These are phyloP conservation scores for Gallinago jamesoni DNA, from an alignment of 2,113 vertebrate species.

Conservation along the genomic window DNA sequence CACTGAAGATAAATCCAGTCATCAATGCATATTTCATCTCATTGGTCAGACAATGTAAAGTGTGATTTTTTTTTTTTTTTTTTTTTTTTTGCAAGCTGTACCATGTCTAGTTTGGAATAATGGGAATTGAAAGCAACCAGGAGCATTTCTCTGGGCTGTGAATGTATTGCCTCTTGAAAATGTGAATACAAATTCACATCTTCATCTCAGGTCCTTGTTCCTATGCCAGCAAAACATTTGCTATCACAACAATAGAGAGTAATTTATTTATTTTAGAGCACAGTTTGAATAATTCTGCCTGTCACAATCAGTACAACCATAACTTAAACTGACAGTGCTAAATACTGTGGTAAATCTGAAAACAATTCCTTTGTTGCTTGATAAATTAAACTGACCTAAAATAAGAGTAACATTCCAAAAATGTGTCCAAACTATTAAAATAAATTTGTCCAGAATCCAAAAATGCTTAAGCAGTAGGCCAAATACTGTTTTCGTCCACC, in stretches of 20 bases:
- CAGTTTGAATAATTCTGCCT: not conserved
- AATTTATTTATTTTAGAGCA: not conserved
- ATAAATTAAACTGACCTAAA: conserved; percentile 25
- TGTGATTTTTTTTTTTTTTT: not conserved
- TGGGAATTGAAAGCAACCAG: not conserved
- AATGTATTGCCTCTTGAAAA: conserved; percentile 18
- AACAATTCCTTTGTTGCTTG: not conserved
- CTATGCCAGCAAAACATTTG: not conserved
- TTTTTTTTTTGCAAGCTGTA: not conserved
- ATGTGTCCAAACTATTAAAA: not conserved
- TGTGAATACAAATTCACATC: not conserved
- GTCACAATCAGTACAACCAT: not conserved
- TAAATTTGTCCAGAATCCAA: not conserved
- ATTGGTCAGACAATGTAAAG: not conserved
- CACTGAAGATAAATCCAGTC: not conserved
- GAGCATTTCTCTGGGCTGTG: not conserved
- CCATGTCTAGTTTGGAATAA: not conserved
- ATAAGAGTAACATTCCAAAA: not conserved
- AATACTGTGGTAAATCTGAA: not conserved
- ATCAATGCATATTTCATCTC: not conserved
- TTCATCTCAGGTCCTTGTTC: not conserved
- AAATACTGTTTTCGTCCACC: not conserved
- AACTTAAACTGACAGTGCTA: conserved; percentile 16
- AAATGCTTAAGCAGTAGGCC: not conserved
- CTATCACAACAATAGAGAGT: not conserved